Evolutionary conservation across 2,797 vertebrate species (phyloP), one percentile per base, ranked within the genome.

Genomic region (Parauchenoglanis ngamensis): DNA sequence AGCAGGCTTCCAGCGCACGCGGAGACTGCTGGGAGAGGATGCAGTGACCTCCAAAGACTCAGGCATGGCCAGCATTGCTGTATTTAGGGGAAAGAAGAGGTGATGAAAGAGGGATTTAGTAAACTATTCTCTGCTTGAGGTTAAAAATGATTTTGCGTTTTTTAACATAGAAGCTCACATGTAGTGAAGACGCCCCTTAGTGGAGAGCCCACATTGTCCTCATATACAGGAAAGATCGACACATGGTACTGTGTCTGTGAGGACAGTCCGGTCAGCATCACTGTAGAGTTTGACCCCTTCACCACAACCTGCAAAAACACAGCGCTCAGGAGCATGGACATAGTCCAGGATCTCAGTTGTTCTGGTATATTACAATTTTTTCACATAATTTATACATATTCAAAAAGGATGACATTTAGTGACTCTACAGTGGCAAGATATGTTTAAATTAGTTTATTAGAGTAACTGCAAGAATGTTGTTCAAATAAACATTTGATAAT

Each of bases 181-280:
- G 98, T 99, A 28, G 96, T 97, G 86, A 94, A 96, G 76, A 97
- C 94, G 70, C 97, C 97, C 89, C 95, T 94, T 7, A 98, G 96
- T 0, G 95, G 96, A 57, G 96, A 92, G 21, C 97, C 96, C 1
- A 94, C 90, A 0, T 88, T 93, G 0, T 93, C 87, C 65, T 96
- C 92, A 1, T 97, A 96, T 68, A 98, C 90, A 0, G 98, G 97
- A 82, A 97, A 94, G 93, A 99, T 96, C 0, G 97, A 97, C 56
- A 99, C 88, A 70, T 97, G 94, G 88, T 98, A 98, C 83, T 98
- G 95, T 0, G 97, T 98, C 91, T 97, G 95, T 0, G 97, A 96
- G 12, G 96, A 96, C 88, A 99, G 92, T 85, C 96, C 96, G 59
- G 92, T 93, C 23, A 99, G 96, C 89, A 93, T 91, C 19, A 92